Evolutionary conservation across 2,113 vertebrate genomes (phyloP).

Genomic region (Uria aalge): DNA sequence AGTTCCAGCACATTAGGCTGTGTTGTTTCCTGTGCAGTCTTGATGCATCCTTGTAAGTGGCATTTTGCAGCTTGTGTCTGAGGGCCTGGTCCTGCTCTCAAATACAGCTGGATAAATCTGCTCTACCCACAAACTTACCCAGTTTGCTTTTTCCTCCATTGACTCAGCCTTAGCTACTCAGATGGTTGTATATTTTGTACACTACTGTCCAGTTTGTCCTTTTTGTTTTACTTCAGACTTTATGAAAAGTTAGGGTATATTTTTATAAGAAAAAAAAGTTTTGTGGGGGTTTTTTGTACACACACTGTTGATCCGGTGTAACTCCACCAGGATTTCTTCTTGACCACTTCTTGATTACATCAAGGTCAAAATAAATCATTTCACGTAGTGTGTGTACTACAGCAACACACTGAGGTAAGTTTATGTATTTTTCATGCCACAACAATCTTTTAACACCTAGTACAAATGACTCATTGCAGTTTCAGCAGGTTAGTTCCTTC

Average conservation of each 20-base stretch:
- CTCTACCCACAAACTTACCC: neutral
- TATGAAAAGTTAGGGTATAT: neutral
- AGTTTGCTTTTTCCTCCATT: neutral
- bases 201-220: neutral
- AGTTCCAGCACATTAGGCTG: neutral
- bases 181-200: neutral
- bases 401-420: neutral
- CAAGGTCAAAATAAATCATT: neutral
- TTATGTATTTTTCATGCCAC: neutral
- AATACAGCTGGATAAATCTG: neutral
- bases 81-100: neutral
- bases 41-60: fast-evolving
- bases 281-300: neutral
- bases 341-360: neutral
- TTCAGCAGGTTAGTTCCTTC: neutral
- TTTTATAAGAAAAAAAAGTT: neutral
- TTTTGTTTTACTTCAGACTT: neutral
- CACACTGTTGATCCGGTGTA: neutral
- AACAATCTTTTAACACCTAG: neutral
- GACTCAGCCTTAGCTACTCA: neutral
- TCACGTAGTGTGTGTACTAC: neutral
- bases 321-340: neutral
- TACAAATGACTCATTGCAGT: neutral
- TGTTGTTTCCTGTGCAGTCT: neutral
- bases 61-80: neutral